These are phyloP conservation scores for Sinocyclocheilus grahami DNA, from an alignment of 2,113 vertebrate genomes.

Conservation along the genomic window DNA sequence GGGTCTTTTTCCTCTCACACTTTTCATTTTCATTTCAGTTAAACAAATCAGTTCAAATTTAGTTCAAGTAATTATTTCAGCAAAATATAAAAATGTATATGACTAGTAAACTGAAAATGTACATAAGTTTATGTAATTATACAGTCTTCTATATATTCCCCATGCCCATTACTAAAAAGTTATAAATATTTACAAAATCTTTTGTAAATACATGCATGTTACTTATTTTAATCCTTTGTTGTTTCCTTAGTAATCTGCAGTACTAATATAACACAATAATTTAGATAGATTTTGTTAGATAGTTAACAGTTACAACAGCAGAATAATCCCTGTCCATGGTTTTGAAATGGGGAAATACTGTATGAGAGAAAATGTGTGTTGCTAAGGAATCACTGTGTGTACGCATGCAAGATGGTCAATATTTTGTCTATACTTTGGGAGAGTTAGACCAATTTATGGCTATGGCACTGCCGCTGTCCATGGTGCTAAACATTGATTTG, in stretches of 20 bases:
- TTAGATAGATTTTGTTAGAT: neutral
- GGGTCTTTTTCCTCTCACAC: neutral
- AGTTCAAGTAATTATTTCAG: neutral
- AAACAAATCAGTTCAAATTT: neutral
- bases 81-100: neutral
- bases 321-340: neutral
- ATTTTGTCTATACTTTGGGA: neutral
- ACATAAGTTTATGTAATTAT: neutral
- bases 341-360: neutral
- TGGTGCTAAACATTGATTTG: conserved; percentile 29
- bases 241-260: neutral
- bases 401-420: neutral
- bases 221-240: neutral
- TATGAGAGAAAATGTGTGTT: neutral
- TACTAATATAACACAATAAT: neutral
- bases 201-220: neutral
- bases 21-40: neutral
- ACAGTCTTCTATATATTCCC: neutral
- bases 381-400: neutral
- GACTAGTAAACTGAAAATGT: neutral
- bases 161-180: neutral
- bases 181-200: neutral
- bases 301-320: neutral
- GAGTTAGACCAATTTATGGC: neutral
- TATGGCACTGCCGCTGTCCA: neutral